Evolutionary conservation across 2,888 invertebrate genomes (phyloP).

Genomic region (Pyralis farinalis): DNA sequence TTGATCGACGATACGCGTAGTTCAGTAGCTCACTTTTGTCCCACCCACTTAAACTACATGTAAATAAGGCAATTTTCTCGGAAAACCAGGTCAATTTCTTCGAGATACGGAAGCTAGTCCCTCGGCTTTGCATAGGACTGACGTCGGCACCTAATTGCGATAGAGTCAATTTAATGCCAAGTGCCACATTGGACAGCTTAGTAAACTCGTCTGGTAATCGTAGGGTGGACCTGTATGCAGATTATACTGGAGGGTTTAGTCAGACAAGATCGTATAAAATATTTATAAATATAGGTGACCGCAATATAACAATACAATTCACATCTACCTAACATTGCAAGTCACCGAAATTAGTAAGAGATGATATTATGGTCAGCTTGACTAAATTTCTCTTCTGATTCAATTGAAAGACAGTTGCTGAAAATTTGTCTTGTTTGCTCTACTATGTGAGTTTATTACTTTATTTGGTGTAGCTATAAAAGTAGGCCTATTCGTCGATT

Average conservation of each 20-base stretch:
- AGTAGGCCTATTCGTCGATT: no score
- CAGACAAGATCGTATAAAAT: no score
- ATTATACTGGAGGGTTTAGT: not conserved
- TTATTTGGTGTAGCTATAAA: no score
- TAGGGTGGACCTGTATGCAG: not conserved
- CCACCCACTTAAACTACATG: conserved; percentile 35
- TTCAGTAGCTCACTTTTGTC: conserved; percentile 23
- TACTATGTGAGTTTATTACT: no score
- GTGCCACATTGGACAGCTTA: conserved; percentile 1
- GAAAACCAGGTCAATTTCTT: conserved; percentile 59
- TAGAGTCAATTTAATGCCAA: conserved; percentile 29
- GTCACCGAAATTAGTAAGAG: no score
- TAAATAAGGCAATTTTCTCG: conserved; percentile 56
- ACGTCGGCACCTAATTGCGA: conserved; percentile 28
- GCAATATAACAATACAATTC: no score
- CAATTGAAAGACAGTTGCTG: no score
- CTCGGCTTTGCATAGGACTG: conserved; percentile 26
- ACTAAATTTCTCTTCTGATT: no score
- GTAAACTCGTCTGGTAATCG: conserved; percentile 1
- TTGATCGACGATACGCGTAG: not conserved
- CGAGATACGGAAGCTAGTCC: conserved; percentile 41
- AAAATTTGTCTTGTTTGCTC: no score
- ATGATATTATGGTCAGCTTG: no score
- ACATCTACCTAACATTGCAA: no score
- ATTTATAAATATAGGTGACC: no score